Conservation (phyloP, 2,888 invertebrate species). For the Drosophila sordidapex region DNA sequence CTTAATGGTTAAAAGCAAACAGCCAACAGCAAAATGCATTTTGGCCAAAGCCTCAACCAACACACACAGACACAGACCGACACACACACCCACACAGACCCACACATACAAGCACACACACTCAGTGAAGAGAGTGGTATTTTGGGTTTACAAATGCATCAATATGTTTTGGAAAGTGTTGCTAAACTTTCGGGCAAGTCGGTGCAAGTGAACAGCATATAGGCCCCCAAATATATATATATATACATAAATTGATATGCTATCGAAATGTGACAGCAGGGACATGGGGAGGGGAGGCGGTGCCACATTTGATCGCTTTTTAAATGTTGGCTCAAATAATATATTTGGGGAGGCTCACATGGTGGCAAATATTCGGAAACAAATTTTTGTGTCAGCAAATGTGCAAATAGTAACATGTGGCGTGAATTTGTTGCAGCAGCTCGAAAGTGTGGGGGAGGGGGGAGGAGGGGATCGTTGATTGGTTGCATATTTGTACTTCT, state of each 20-base stretch:
- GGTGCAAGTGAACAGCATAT: constrained; percentile 47
- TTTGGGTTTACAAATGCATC: constrained; percentile 57
- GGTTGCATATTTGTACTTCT: constrained; percentile 19
- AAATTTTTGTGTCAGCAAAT: constrained; percentile 49
- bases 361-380: constrained; percentile 31
- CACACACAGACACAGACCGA: constrained; percentile 6
- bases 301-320: constrained; percentile 56
- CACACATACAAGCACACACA: neutral
- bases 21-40: constrained; percentile 72
- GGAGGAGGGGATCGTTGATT: neutral
- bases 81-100: constrained; percentile 2
- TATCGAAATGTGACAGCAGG: constrained; percentile 27
- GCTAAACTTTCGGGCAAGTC: constrained; percentile 42
- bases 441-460: neutral
- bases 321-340: constrained; percentile 48
- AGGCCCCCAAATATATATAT: neutral
- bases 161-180: constrained; percentile 43
- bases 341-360: constrained; percentile 18
- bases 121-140: constrained; percentile 19
- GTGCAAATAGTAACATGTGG: constrained; percentile 47
- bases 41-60: constrained; percentile 62
- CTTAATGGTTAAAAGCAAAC: constrained; percentile 76
- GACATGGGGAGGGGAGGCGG: no score
- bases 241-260: neutral
- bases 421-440: constrained; percentile 14